phyloP scores from a whole-genome alignment of 2,797 vertebrate genomes.

The Tragopan temminckii region DNA sequence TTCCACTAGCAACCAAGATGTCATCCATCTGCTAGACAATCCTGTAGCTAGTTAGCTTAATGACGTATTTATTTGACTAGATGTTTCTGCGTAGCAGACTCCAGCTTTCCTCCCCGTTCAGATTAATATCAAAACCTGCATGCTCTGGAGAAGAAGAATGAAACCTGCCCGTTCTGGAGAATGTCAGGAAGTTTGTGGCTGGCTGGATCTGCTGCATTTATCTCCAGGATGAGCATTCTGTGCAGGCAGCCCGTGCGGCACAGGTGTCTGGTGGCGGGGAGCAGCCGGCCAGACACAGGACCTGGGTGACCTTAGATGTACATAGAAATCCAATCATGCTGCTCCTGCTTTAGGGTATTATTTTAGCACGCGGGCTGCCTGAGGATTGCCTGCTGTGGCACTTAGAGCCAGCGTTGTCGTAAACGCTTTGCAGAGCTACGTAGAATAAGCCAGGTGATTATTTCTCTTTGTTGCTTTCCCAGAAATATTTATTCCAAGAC shows the following conservation, averaged over 20 bases:
- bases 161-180: background rate
- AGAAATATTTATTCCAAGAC: background rate
- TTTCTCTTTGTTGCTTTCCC: background rate
- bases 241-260: background rate
- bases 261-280: background rate
- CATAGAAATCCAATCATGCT: conserved; percentile 60
- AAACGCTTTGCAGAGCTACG: background rate
- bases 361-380: conserved; percentile 8
- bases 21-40: conserved; percentile 76
- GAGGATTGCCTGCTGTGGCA: conserved; percentile 25
- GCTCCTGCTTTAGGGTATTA: conserved; percentile 42
- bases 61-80: conserved; percentile 72
- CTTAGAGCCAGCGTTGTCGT: background rate
- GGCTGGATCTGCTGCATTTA: background rate
- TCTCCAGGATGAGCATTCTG: background rate
- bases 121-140: conserved; percentile 6
- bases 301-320: conserved; percentile 24
- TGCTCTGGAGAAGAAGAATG: background rate
- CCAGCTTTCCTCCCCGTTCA: conserved; percentile 16
- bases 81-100: conserved; percentile 38
- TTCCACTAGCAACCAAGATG: conserved; percentile 77
- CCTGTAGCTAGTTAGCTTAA: conserved; percentile 73
- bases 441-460: background rate
- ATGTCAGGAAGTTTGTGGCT: background rate
- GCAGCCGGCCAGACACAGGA: background rate